Base-by-base conservation (phyloP, 2,888 invertebrate genomes). In the Hydroisotoma schaefferi region DNA sequence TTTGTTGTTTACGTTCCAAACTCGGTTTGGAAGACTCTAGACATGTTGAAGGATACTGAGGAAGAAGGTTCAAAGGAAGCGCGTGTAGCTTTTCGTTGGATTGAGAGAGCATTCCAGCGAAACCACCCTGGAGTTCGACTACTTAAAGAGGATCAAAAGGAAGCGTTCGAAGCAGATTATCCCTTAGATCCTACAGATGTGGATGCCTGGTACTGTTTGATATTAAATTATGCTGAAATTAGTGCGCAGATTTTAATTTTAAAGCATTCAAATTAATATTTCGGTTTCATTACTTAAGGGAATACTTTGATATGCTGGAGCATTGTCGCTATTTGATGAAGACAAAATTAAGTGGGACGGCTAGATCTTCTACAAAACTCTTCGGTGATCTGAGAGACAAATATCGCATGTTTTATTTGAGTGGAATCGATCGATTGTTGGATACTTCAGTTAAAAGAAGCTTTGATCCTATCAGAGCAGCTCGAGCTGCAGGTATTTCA, bases 381-480 rank as follows among this genome's bases (percentile, higher is more conserved):
- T 68, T 66, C 57, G 66, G 67, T 8, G 68, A 68, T 48, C 51
- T 62, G n/a, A 59, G 70, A 12, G 70, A 70, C 54, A 66, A 67
- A 29, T 68, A 67, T 26, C 51, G 61, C 1, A 63, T 68, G n/a
- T 63, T 68, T 23, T 68, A 59, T 33, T 51, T 70, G n/a, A 66
- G 66, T 52, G 70, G 70, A 6, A 55, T 61, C 23, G 55, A 54
- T 6, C 54, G 25, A 18, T 54, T 70, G 29, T 37, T 68, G 25
- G 58, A 59, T 29, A 52, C 66, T 18, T 48, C 57, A 25, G 33
- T 56, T 18, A 37, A 53, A 23, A 37, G 61, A 20, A 63, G 49
- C 15, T 67, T 66, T 54, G 67, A 63, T 58, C 65, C 66, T 10
- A 64, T 67, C 26, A 60, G 55, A 22, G 56, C 61, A 29, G 67